Evolutionary conservation across 2,113 vertebrate genomes (phyloP), one percentile per base, ranked within the genome.

Genomic region (Poeciliopsis prolifica): DNA sequence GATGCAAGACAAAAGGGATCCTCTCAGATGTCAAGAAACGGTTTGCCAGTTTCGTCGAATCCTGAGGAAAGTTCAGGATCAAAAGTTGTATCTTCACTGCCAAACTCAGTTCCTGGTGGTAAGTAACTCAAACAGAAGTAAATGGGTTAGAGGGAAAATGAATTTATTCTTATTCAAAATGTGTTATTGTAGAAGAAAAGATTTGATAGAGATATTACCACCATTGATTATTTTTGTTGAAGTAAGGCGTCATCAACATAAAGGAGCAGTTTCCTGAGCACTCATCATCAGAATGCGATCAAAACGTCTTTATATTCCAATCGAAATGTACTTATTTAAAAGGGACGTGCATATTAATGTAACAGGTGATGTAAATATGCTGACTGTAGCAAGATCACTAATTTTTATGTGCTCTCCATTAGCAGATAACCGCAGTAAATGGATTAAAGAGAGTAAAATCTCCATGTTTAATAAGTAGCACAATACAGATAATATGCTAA

Each of bases 101-200:
- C 96, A 92, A 95, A 95, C 91, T 92, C 95, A 86, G 92, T 96
- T 92, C 93, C 94, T 91, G 97, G 97, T 92, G 97, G 97, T 98
- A 94, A 96, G 96, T 83, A 29, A 63, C 61, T n/a, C 14, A 7
- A 5, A 74, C 2, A 10, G 4, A 65, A 48, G 44, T 19, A 17
- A 30, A 19, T 22, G 4, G 8, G 19, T 65, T 24, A 24, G 22
- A 15, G 19, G 17, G 8, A 33, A 31, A 30, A 30, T 31, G 0
- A 62, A 29, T 5, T 15, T 62, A 17, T 29, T 2, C 15, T 4
- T 11, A 2, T 15, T 30, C 26, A 62, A 29, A 62, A 30, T 15
- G 29, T 62, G 30, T 19, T 17, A 63, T 35, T 24, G n/a, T 14
- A 24, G 14, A 15, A n/a, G 64, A 65, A 65, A 40, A n/a, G 33